Conservation (phyloP, 2,888 invertebrate species). For the Acanthococcus lagerstroemiae region DNA sequence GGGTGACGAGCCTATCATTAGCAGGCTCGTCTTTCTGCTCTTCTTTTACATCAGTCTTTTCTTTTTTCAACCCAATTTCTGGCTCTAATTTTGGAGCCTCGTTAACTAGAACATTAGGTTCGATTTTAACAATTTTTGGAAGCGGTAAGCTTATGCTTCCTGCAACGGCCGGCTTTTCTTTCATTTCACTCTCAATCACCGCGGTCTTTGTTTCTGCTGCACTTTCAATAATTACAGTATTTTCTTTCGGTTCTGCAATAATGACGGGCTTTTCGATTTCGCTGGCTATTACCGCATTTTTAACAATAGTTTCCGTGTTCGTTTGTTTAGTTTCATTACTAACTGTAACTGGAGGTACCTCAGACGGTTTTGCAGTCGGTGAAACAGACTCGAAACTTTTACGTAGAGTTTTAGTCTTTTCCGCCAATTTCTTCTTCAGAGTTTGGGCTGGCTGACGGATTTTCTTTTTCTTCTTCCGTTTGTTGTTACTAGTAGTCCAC, state of each 20-base stretch:
- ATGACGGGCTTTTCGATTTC: background rate
- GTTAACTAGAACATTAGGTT: too few species aligned
- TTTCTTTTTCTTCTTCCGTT: background rate
- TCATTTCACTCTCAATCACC: background rate
- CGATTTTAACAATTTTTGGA: background rate
- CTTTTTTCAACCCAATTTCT: background rate
- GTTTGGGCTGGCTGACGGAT: background rate
- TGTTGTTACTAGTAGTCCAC: background rate
- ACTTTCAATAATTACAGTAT: too few species aligned
- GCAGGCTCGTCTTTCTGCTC: background rate
- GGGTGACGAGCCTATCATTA: background rate
- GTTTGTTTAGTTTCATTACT: background rate
- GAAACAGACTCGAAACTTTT: background rate
- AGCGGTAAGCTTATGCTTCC: background rate
- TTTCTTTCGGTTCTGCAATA: background rate
- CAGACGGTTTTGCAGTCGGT: background rate
- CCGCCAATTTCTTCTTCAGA: constrained; percentile 6
- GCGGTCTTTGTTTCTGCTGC: background rate
- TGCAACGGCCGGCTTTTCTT: background rate
- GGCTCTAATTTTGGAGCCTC: background rate
- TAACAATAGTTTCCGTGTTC: background rate
- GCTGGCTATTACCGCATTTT: background rate
- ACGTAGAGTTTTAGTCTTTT: constrained; percentile 9
- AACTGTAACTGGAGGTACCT: background rate
- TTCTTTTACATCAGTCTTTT: background rate